phyloP scores from a whole-genome alignment of 1,140 invertebrate species.

The Bombus polaris region DNA sequence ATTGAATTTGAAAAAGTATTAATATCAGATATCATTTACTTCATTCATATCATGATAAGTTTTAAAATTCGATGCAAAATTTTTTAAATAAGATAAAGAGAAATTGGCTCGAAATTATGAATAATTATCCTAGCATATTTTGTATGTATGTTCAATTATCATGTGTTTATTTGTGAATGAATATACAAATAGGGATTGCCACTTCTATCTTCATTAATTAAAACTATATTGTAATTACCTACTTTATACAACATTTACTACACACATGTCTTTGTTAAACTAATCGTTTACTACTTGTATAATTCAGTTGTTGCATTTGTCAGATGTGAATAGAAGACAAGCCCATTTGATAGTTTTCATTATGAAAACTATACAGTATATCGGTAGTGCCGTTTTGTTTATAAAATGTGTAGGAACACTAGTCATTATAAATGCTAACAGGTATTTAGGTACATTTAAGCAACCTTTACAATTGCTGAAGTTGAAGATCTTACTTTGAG shows the following conservation, averaged over 20 bases:
- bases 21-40: neutral
- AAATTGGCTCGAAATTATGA: slow-evolving; percentile 61
- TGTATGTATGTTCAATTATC: slow-evolving; percentile 40
- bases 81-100: neutral
- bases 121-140: slow-evolving; percentile 46
- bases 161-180: slow-evolving; percentile 58
- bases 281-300: slow-evolving; percentile 70
- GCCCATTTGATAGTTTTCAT: slow-evolving; percentile 38
- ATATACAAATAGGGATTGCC: slow-evolving; percentile 71
- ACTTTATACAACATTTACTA: slow-evolving; percentile 76
- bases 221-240: slow-evolving; percentile 70
- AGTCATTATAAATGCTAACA: slow-evolving; percentile 15
- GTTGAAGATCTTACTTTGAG: neutral
- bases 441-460: neutral
- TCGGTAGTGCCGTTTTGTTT: slow-evolving; percentile 28
- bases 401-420: slow-evolving; percentile 17
- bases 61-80: neutral
- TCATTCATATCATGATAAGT: slow-evolving; percentile 9
- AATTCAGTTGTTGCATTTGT: slow-evolving; percentile 67
- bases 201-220: slow-evolving; percentile 61
- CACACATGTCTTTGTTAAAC: slow-evolving; percentile 68
- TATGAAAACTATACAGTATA: slow-evolving; percentile 14
- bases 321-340: slow-evolving; percentile 2
- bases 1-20: neutral
- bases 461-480: slow-evolving; percentile 1